Percentiles rank a stretch among this genome's conserved stretches.
These are phyloP conservation scores for Sminthurides bifidus DNA, from an alignment of 1,140 invertebrate species.

Conservation along the genomic window DNA sequence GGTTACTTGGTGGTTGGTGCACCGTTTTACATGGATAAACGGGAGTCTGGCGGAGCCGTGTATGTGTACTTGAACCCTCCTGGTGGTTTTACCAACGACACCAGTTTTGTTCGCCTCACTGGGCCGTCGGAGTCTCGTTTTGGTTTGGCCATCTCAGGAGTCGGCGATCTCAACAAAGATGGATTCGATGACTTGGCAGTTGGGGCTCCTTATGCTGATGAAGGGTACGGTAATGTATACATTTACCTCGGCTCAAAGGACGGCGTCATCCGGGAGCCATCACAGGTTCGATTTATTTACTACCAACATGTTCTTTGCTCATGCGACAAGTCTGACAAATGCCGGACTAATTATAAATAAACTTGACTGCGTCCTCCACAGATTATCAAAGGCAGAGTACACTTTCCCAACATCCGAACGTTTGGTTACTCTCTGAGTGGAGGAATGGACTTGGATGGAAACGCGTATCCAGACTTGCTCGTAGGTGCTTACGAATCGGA, in stretches of 20 bases:
- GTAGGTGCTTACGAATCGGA: conserved; percentile 77
- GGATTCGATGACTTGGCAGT: conserved; percentile 77
- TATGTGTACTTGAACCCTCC: conserved; percentile 67
- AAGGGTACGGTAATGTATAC: conserved; percentile 59
- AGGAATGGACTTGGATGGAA: conserved; percentile 76
- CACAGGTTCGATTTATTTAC: conserved; percentile 46
- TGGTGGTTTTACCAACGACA: conserved; percentile 38
- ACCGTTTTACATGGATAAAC: conserved; percentile 70
- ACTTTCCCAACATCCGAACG: conserved; percentile 48
- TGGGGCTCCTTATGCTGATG: conserved; percentile 79
- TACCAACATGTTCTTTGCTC: background rate
- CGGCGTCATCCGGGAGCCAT: conserved; percentile 58
- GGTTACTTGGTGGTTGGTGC: conserved; percentile 79
- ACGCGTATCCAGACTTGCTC: conserved; percentile 83
- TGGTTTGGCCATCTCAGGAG: conserved; percentile 68
- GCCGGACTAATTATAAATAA: background rate
- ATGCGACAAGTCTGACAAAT: background rate
- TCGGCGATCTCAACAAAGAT: conserved; percentile 86
- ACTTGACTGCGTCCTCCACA: background rate
- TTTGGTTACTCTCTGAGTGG: conserved; percentile 84
- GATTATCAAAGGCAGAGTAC: conserved; percentile 43
- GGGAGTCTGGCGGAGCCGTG: conserved; percentile 70
- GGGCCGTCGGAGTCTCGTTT: conserved; percentile 65
- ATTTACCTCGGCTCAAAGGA: conserved; percentile 68
- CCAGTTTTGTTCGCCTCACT: conserved; percentile 45